Evolutionary conservation across 2,113 vertebrate genomes (phyloP), one percentile per base, ranked within the genome.

Genomic region (Nycticorax nycticorax): DNA sequence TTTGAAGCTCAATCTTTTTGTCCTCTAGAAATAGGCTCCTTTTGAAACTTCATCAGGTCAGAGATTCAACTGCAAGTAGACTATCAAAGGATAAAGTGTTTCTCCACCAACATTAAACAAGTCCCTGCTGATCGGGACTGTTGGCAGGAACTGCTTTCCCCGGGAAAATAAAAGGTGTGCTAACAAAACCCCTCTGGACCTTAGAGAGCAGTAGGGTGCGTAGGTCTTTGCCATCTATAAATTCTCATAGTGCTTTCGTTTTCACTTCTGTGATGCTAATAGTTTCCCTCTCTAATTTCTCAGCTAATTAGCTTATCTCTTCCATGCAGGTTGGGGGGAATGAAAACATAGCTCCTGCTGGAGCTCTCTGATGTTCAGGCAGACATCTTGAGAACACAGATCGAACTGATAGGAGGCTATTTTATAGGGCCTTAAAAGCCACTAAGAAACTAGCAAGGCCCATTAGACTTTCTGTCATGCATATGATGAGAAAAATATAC

Each of bases 391-490:
- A 91, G 97, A 98, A 98, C 98, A 98, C 88, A 97, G 97, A 98
- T 98, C 6, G 3, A 97, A 96, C 96, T 94, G 98, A 98, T 98
- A 98, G 95, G 16, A 60, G 87, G 97, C 95, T 97, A 98, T 83
- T 97, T 98, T 98, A 98, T 96, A 98, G 96, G 98, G 88, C 83
- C 97, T 96, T 98, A 97, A 98, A 98, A 98, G 98, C 98, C 98
- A 98, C 98, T 98, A 98, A 98, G 98, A 99, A 98, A 98, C 96
- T 98, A 98, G 98, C 98, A 98, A 98, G 98, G 97, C 88, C 99
- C 98, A 99, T 99, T 99, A 99, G 98, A 98, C 98, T 98, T 99
- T 99, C 98, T 99, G 99, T 99, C 98, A 99, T 99, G 98, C 98
- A 97, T 97, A 97, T 97, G 98, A 98, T 97, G 98, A 96, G 97